Conservation (phyloP, 2,797 vertebrate species). For the Phrynocephalus guinanensis region DNA sequence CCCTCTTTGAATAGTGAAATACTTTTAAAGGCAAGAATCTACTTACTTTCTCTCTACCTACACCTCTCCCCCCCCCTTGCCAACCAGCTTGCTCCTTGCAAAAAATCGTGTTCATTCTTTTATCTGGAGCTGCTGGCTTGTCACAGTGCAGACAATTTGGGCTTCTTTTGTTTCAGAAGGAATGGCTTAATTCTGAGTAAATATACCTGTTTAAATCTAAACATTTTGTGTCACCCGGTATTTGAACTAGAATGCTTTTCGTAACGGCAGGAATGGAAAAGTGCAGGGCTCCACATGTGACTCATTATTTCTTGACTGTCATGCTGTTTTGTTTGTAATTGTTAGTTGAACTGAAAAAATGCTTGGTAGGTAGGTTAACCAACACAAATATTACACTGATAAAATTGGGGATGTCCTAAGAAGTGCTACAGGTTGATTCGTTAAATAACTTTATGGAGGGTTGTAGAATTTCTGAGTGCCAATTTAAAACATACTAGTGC, state of each 20-base stretch:
- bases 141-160: too few relatives aligned
- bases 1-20: not conserved
- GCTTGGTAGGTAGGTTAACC: not conserved
- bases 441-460: not conserved
- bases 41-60: not conserved
- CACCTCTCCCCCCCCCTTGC: not conserved
- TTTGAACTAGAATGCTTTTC: not conserved
- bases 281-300: not conserved
- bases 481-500: not conserved
- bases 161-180: not conserved
- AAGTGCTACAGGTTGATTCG: not conserved
- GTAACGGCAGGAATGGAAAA: not conserved
- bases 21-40: not conserved
- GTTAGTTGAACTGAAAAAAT: not conserved
- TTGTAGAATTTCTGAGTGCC: not conserved
- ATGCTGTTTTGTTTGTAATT: not conserved
- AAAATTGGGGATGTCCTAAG: not conserved
- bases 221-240: not conserved
- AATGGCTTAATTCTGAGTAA: not conserved
- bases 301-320: not conserved
- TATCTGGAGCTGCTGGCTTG: too few relatives aligned
- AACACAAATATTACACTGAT: not conserved
- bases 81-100: not conserved
- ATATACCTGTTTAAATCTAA: not conserved
- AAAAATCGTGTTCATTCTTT: not conserved